Evolutionary conservation across 2,888 invertebrate species (phyloP).

Genomic region (Drosophila pseudotalamancana): DNA sequence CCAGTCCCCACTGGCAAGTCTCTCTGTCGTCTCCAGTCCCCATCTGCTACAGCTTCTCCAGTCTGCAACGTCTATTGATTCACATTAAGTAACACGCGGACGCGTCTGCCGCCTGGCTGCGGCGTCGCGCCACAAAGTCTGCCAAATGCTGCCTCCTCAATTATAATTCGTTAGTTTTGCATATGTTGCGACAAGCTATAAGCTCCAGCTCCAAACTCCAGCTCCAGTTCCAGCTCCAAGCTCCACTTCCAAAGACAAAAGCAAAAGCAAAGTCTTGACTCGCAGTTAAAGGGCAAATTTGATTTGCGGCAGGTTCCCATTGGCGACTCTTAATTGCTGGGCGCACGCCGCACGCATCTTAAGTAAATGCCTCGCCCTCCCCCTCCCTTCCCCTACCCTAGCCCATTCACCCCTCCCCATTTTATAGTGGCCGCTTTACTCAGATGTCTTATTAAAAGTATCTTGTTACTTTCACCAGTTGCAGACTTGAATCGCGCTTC

Average conservation of each 20-base stretch:
- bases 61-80: conserved; percentile 56
- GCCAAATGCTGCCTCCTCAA: conserved; percentile 39
- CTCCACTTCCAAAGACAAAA: conserved; percentile 28
- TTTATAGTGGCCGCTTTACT: conserved; percentile 19
- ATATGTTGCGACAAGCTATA: too few species aligned
- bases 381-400: too few species aligned
- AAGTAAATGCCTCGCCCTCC: conserved; percentile 36
- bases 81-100: conserved; percentile 72
- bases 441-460: conserved; percentile 80
- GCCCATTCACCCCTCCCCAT: background rate
- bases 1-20: background rate
- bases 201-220: conserved; percentile 27
- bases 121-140: conserved; percentile 72
- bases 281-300: conserved; percentile 3
- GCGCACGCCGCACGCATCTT: conserved; percentile 67
- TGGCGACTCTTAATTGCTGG: conserved; percentile 49
- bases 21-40: background rate
- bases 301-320: conserved; percentile 1
- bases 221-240: too few species aligned
- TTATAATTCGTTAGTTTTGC: conserved; percentile 51
- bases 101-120: conserved; percentile 31
- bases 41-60: conserved; percentile 11
- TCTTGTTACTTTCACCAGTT: conserved; percentile 77
- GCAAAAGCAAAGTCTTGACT: too few species aligned
- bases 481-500: conserved; percentile 76